These are phyloP conservation scores for Morpho deidamia DNA, from an alignment of 2,888 invertebrate genomes.

Conservation along the genomic window DNA sequence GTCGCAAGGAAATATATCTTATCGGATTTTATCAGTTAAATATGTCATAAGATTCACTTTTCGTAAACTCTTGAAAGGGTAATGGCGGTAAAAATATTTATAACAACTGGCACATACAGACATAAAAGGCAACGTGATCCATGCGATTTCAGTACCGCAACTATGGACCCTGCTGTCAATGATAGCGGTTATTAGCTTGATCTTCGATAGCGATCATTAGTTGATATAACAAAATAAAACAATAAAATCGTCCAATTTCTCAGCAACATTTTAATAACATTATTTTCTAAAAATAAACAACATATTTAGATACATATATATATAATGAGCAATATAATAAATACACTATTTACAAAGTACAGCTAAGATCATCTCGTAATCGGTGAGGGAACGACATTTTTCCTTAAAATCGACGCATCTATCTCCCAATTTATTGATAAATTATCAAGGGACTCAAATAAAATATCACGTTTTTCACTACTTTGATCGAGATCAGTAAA, in stretches of 20 bases:
- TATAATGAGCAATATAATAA: constrained; percentile 66
- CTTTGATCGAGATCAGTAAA: constrained; percentile 47
- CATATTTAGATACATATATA: constrained; percentile 47
- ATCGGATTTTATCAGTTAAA: too few species aligned
- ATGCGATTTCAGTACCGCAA: too few species aligned
- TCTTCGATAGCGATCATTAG: too few species aligned
- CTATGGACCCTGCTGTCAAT: too few species aligned
- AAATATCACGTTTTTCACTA: constrained; percentile 38
- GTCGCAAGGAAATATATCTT: too few species aligned
- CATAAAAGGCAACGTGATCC: too few species aligned
- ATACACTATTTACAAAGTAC: constrained; percentile 67
- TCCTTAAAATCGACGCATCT: constrained; percentile 47
- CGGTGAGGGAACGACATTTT: constrained; percentile 32
- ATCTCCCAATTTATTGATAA: constrained; percentile 57
- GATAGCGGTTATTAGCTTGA: too few species aligned
- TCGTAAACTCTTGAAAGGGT: too few species aligned
- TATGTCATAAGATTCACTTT: too few species aligned
- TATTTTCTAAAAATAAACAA: constrained; percentile 62
- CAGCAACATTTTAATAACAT: constrained; percentile 53
- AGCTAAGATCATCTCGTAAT: constrained; percentile 39
- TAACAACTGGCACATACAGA: too few species aligned
- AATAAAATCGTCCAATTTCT: constrained; percentile 25
- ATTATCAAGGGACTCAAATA: constrained; percentile 44
- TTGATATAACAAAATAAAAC: not conserved
- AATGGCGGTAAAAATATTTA: too few species aligned